Evolutionary conservation across 2,888 invertebrate genomes (phyloP), one percentile per base, ranked within the genome.

Genomic region (Dorcus hopei): DNA sequence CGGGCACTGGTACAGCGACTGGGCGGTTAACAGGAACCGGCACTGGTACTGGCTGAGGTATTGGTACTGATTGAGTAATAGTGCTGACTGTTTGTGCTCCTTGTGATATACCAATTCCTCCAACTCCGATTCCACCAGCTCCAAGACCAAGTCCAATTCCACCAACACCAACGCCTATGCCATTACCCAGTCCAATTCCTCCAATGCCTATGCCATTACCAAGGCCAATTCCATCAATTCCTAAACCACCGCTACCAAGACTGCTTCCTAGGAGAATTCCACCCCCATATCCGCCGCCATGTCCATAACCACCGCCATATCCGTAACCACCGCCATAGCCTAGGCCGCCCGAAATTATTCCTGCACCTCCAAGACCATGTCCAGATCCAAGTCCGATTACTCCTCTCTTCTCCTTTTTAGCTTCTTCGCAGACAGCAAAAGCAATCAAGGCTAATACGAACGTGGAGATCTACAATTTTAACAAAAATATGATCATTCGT

Each of bases 1-100:
- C 68, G 9, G 67, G 67, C 6, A 68, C 65, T 9, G 72, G 68
- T 9, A 70, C 70, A 9, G 70, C 63, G 14, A 70, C 68, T 11
- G 69, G 61, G 16, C 70, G 61, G 47, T 65, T 68, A 0, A 70
- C 65, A 2, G 68, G 61, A n/a, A 70, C 67, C 16, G 70, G 66
- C 7, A 61, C 54, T 7, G 71, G 70, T 60, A 67, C 67, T 42
- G 70, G 70, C 16, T 69, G 68, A 16, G 67, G 61, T 11, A 70
- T 57, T 3, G 70, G 67, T n/a, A 70, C 64, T 8, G 70, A 67
- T 59, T 63, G 63, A 54, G 69, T 69, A 50, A 71, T 64, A 0
- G 70, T 70, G 41, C 65, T 68, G 26, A 70, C 65, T 3, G 69
- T 63, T 47, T 64, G 54, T 11, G 64, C 60, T n/a, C 59, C 52